A percentile compares a stretch with the other conserved stretches of the same genome.
These are phyloP conservation scores for Melanotaenia parkinsoni DNA, from an alignment of 2,797 vertebrate genomes.

Conservation along the genomic window DNA sequence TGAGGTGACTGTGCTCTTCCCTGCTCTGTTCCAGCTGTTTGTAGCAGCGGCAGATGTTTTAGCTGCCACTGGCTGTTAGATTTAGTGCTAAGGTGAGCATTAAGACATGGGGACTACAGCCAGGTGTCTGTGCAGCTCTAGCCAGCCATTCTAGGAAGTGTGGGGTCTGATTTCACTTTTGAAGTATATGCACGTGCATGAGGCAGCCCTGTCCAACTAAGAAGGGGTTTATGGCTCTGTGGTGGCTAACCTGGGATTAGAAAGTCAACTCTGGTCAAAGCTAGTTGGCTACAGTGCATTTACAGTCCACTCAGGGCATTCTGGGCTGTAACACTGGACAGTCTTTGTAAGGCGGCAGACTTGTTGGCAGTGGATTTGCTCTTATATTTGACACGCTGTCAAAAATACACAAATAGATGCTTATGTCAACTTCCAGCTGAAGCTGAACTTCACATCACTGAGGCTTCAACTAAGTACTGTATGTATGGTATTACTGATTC, in stretches of 20 bases:
- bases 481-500: not conserved
- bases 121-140: constrained; percentile 35
- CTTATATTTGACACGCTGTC: not conserved
- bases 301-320: constrained; percentile 5
- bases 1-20: not conserved
- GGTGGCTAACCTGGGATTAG: constrained; percentile 32
- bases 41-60: constrained; percentile 44
- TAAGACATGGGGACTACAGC: constrained; percentile 30
- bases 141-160: constrained; percentile 3
- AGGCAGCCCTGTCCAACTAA: not conserved
- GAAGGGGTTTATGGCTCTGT: not conserved
- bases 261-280: constrained; percentile 19
- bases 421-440: not conserved
- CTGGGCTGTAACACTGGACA: not conserved
- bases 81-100: constrained; percentile 30
- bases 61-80: constrained; percentile 25
- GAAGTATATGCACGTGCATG: not conserved
- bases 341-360: not conserved
- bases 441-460: not conserved
- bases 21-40: constrained; percentile 7
- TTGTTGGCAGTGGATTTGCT: not conserved
- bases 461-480: not conserved
- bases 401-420: not conserved
- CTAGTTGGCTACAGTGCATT: not conserved
- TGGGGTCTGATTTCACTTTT: constrained; percentile 11